These are phyloP conservation scores for Datnioides undecimradiatus DNA, from an alignment of 2,113 vertebrate species.

Conservation along the genomic window DNA sequence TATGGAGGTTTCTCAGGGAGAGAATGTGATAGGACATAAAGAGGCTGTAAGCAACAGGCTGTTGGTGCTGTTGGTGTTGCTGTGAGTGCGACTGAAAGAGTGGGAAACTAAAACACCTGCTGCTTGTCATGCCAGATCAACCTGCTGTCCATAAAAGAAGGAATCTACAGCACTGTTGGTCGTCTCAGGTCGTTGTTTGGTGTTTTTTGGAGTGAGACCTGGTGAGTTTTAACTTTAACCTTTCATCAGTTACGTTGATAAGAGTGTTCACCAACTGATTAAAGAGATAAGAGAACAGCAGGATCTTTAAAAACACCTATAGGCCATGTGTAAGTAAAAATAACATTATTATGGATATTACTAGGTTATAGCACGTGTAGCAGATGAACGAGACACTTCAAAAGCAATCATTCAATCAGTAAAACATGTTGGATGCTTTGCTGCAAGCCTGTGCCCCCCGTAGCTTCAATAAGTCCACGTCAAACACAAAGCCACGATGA, in stretches of 20 bases:
- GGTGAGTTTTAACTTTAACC: background rate
- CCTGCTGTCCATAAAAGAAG: slow-evolving; percentile 25
- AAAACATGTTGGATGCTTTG: slow-evolving; percentile 14
- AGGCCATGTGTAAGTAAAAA: background rate
- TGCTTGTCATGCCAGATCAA: slow-evolving; percentile 42
- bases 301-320: background rate
- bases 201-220: slow-evolving; percentile 8
- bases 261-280: background rate
- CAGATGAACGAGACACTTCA: slow-evolving; percentile 19
- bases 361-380: background rate
- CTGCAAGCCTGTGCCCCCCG: slow-evolving; percentile 16
- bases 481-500: slow-evolving; percentile 67
- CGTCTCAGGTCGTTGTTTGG: too few relatives aligned
- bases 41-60: slow-evolving; percentile 29
- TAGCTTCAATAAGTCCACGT: slow-evolving; percentile 52
- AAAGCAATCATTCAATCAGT: slow-evolving; percentile 6
- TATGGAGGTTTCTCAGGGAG: slow-evolving; percentile 22
- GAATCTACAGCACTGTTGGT: background rate
- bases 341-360: background rate
- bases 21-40: slow-evolving; percentile 47
- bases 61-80: slow-evolving; percentile 40
- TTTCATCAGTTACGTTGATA: background rate
- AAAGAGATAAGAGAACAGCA: background rate
- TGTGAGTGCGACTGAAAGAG: slow-evolving; percentile 31
- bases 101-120: slow-evolving; percentile 46